These are phyloP conservation scores for Parthenolecanium corni DNA, from an alignment of 2,888 invertebrate genomes.

Conservation along the genomic window DNA sequence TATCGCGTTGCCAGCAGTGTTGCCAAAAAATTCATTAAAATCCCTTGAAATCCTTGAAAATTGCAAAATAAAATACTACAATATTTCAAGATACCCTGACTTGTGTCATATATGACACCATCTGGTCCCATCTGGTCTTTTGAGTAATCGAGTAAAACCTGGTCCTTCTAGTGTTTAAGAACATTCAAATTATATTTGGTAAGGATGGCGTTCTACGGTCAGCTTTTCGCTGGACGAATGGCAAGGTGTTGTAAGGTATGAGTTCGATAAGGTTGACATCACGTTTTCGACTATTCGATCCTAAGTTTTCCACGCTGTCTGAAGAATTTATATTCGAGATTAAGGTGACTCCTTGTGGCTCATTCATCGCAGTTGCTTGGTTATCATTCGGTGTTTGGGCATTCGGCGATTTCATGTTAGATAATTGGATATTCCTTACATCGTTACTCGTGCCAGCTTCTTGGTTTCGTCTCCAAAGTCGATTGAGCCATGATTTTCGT, in stretches of 20 bases:
- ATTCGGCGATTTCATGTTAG: not conserved
- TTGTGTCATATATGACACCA: too few species aligned
- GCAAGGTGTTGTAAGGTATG: conserved; percentile 13
- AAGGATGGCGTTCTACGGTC: conserved; percentile 7
- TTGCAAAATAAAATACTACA: too few species aligned
- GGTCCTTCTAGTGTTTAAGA: too few species aligned
- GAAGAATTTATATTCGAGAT: not conserved
- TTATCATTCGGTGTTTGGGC: not conserved
- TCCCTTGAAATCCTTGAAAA: too few species aligned
- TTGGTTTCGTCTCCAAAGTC: not conserved
- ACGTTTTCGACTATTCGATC: not conserved
- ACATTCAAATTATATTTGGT: not conserved
- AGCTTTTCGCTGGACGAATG: conserved; percentile 6
- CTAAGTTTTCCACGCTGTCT: not conserved
- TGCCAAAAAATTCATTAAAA: too few species aligned
- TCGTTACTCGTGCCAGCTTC: conserved; percentile 14
- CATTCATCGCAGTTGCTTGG: not conserved
- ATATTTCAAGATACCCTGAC: too few species aligned
- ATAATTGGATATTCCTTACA: conserved; percentile 14
- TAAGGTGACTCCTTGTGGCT: not conserved
- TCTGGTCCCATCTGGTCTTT: too few species aligned
- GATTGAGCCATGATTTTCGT: conserved; percentile 17
- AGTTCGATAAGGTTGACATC: not conserved
- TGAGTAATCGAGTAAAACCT: too few species aligned
- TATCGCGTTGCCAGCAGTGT: too few species aligned